Base-by-base conservation (phyloP, 2,113 vertebrate species). In the Corythornis madagascariensis region DNA sequence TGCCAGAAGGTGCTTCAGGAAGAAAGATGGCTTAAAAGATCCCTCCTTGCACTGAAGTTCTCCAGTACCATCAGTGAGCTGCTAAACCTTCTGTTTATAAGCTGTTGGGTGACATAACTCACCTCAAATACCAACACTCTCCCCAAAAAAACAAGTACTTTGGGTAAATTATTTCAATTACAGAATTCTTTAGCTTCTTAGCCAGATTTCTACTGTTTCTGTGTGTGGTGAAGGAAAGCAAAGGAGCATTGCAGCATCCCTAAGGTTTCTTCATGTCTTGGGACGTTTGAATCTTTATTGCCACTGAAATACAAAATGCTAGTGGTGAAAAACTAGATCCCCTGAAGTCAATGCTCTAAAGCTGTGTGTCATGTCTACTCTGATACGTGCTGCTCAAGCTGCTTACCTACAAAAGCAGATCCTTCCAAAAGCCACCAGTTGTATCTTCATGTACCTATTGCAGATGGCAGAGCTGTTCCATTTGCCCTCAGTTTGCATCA, bases 11-110 rank as follows among this genome's bases (percentile, higher is more conserved):
- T 90, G 57, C 86, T 92, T 92, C 45, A 88, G 86, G 72, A 61
- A 96, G 64, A 96, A 95, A 93, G 60, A 81, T 31, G 50, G 67
- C 88, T 97, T 90, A 56, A 93, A 95, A 95, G 67, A 93, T 26
- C 24, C 29, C 80, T 95, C 28, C n/a, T 61, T 84, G 86, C 75
- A 88, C 16, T 90, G 83, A 91, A 91, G 95, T 95, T 94, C 75
- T 79, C 87, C 90, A 92, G 84, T 84, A 93, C 55, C 79, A 31
- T 77, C 90, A 76, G 76, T 91, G 65, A 50, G 65, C 65, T 93
- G 77, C 47, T 90, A 90, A 72, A 88, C 42, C 43, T 84, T 31
- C 22, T 69, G 77, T 31, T 95, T 86, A 43, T 74, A 57, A 66
- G 73, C 67, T 94, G 42, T 33, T 94, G 42, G 84, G 61, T 85